Evolutionary conservation across 2,797 vertebrate species (phyloP).

Genomic region (Taeniopygia guttata): DNA sequence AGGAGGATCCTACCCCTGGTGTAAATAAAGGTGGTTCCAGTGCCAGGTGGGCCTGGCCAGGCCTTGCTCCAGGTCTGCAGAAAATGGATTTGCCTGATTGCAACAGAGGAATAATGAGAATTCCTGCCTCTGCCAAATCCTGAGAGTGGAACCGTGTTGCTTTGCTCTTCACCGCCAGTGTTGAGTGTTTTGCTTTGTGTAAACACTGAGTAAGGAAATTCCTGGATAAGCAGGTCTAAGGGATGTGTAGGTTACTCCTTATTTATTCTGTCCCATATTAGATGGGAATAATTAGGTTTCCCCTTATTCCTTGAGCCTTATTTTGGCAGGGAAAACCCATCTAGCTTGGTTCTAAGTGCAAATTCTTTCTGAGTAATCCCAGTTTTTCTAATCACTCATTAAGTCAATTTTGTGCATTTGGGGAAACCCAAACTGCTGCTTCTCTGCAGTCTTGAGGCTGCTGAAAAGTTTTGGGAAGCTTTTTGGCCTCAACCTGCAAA

Average conservation of each 20-base stretch:
- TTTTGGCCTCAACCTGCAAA: background rate
- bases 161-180: background rate
- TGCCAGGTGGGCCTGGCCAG: too few relatives aligned
- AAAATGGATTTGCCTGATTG: background rate
- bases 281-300: background rate
- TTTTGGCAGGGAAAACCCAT: background rate
- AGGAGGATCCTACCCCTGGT: background rate
- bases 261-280: background rate
- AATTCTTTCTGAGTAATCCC: background rate
- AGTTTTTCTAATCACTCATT: background rate
- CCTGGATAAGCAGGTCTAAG: background rate
- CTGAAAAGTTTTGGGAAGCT: background rate
- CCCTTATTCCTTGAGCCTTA: background rate
- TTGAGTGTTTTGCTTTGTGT: background rate
- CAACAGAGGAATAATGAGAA: background rate
- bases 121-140: background rate
- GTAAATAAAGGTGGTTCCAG: background rate
- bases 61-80: background rate
- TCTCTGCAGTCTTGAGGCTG: background rate
- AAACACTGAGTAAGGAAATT: background rate
- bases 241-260: background rate
- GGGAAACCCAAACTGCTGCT: background rate
- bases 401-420: background rate
- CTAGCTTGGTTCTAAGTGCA: background rate
- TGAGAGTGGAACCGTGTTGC: fast-evolving